phyloP scores from a whole-genome alignment of 2,888 invertebrate genomes.

The Xanthorhoe designata region DNA sequence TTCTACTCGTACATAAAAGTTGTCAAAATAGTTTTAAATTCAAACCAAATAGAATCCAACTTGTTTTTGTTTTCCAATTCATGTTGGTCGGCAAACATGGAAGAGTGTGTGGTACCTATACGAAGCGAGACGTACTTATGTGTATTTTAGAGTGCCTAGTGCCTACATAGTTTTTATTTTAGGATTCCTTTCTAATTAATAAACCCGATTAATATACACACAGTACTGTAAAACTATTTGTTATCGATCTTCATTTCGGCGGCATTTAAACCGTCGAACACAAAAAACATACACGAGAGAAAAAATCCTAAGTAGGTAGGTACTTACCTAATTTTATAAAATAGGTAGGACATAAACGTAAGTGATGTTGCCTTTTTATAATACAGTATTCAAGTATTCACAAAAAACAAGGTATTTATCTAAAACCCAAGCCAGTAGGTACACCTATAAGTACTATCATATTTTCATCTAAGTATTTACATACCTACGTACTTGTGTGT shows the following conservation, averaged over 20 bases:
- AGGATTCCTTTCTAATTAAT: conserved; percentile 5
- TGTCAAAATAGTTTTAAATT: background rate
- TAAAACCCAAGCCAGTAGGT: too few species aligned
- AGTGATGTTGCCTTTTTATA: too few species aligned
- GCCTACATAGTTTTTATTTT: conserved; percentile 11
- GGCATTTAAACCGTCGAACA: too few species aligned
- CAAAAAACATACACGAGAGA: too few species aligned
- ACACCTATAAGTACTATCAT: too few species aligned
- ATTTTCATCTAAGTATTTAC: too few species aligned
- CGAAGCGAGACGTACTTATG: conserved; percentile 2
- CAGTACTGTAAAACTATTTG: background rate
- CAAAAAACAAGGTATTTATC: too few species aligned
- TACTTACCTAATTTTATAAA: too few species aligned
- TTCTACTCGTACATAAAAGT: background rate
- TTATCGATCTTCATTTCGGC: background rate
- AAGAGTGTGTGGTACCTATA: background rate
- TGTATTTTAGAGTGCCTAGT: conserved; percentile 11
- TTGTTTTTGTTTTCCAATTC: conserved; percentile 6
- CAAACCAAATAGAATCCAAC: conserved; percentile 17
- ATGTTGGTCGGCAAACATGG: conserved; percentile 6
- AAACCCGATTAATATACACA: background rate
- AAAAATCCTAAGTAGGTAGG: too few species aligned
- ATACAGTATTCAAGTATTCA: too few species aligned
- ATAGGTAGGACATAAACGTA: too few species aligned
- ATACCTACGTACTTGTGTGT: too few species aligned